A percentile compares a stretch with the other conserved stretches of the same genome.
Evolutionary conservation across 2,888 invertebrate species (phyloP).

Genomic region (Aleiodes testaceus): DNA sequence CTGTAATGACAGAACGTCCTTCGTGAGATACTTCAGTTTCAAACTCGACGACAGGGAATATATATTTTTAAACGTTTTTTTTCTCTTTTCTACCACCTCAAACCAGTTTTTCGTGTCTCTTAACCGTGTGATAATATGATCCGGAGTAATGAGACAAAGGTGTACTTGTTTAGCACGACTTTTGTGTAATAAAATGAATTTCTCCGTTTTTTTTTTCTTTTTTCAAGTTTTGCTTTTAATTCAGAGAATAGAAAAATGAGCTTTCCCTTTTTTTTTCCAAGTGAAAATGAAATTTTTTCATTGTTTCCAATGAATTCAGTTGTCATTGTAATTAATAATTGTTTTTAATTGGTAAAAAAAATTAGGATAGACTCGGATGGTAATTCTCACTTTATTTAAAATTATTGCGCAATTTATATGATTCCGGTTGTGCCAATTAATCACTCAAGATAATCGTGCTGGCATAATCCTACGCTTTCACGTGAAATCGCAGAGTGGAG

Average conservation of each 20-base stretch:
- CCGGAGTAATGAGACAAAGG: slow-evolving; percentile 21
- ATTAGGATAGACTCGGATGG: too few species aligned
- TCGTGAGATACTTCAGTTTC: slow-evolving; percentile 57
- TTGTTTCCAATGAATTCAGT: too few species aligned
- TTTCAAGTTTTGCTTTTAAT: neutral
- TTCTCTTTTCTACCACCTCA: neutral
- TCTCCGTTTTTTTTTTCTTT: neutral
- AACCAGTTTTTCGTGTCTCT: slow-evolving; percentile 22
- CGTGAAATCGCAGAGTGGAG: slow-evolving; percentile 37
- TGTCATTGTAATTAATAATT: too few species aligned
- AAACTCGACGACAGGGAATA: slow-evolving; percentile 35
- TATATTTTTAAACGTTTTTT: neutral
- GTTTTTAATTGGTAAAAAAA: too few species aligned
- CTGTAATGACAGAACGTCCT: slow-evolving; percentile 50
- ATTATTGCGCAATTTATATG: slow-evolving; percentile 28
- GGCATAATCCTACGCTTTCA: slow-evolving; percentile 52
- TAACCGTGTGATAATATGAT: slow-evolving; percentile 21
- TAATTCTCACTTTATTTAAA: too few species aligned
- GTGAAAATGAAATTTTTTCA: too few species aligned
- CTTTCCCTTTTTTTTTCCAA: too few species aligned
- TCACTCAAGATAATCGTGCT: slow-evolving; percentile 51
- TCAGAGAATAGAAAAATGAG: too few species aligned
- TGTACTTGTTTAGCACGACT: neutral
- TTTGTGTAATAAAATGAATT: slow-evolving; percentile 15
- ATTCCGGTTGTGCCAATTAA: slow-evolving; percentile 50